Conservation (phyloP, 2,888 invertebrate species). For the Tipula unca region DNA sequence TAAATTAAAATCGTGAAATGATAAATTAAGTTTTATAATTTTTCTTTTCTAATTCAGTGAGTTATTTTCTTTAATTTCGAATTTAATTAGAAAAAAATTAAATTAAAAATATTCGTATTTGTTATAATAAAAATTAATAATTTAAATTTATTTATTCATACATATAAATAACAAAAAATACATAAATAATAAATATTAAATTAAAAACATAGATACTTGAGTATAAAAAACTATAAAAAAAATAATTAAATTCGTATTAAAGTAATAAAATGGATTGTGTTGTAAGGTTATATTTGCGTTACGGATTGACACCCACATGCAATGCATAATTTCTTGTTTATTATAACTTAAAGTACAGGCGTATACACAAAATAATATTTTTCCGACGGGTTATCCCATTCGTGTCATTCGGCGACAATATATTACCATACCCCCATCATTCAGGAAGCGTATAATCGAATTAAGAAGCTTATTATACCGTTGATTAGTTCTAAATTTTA, state of each 20-base stretch:
- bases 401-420: no score
- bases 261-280: background rate
- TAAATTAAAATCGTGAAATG: background rate
- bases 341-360: no score
- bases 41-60: background rate
- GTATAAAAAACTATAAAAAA: no score
- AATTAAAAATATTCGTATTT: no score
- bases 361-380: no score
- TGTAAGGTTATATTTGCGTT: background rate
- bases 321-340: background rate
- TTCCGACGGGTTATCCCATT: no score
- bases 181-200: background rate
- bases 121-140: background rate
- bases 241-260: background rate
- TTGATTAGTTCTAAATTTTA: no score
- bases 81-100: background rate
- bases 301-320: background rate
- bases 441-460: no score
- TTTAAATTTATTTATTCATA: background rate
- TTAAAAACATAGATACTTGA: background rate
- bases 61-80: background rate
- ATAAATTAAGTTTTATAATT: background rate
- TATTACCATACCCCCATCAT: no score
- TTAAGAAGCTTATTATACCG: no score
- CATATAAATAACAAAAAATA: background rate